Percentiles rank a stretch among this genome's conserved stretches.
phyloP scores from a whole-genome alignment of 2,797 vertebrate species.

The Trichosurus vulpecula region DNA sequence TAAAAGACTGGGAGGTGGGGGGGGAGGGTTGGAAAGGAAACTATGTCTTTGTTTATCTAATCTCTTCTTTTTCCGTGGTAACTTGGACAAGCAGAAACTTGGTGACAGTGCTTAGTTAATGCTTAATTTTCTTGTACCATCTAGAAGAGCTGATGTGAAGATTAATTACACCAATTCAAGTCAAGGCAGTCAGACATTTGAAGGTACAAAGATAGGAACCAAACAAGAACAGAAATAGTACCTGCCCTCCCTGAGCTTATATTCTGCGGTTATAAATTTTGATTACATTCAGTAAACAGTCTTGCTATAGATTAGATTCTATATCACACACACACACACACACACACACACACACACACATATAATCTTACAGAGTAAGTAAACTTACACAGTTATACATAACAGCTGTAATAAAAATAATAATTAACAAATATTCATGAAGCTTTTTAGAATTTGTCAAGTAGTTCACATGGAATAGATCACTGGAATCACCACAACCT shows the following conservation, averaged over 20 bases:
- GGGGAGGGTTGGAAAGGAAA: not conserved
- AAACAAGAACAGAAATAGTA: not conserved
- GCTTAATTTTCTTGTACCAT: not conserved
- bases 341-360: too few relatives aligned
- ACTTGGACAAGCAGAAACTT: not conserved
- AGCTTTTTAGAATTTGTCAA: not conserved
- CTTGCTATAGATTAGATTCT: not conserved
- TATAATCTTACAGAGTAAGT: not conserved
- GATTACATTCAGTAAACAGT: not conserved
- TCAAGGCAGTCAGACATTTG: not conserved
- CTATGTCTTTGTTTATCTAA: constrained; percentile 12
- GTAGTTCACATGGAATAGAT: not conserved
- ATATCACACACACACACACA: too few relatives aligned
- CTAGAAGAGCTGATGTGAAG: not conserved
- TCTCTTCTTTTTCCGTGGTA: not conserved
- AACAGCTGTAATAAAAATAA: not conserved
- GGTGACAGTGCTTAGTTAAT: not conserved
- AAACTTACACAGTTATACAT: not conserved
- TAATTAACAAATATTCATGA: not conserved
- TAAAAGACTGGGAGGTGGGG: constrained; percentile 13
- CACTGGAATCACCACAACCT: not conserved
- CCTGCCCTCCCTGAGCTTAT: not conserved
- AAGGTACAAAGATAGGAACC: not conserved
- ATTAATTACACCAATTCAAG: not conserved
- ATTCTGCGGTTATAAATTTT: not conserved